A percentile compares a stretch with the other conserved stretches of the same genome.
phyloP scores from a whole-genome alignment of 1,140 invertebrate genomes.

The Anastrepha ludens region DNA sequence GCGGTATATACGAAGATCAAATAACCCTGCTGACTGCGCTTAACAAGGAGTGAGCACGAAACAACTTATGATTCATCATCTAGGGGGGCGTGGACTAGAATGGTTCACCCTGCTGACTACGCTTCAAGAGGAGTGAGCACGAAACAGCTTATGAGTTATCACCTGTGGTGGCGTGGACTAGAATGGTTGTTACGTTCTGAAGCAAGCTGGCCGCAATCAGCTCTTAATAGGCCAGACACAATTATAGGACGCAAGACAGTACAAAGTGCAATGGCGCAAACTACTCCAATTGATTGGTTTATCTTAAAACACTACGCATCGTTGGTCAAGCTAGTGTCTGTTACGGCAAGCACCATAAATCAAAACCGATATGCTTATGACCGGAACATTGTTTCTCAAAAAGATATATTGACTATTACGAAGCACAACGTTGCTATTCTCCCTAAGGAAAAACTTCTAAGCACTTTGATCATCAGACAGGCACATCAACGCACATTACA shows the following conservation, averaged over 20 bases:
- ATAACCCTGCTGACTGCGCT: neutral
- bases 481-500: conserved; percentile 29
- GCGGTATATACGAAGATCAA: conserved; percentile 73
- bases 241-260: neutral
- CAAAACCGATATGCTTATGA: neutral
- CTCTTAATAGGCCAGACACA: conserved; percentile 59
- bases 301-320: neutral
- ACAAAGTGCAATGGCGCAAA: neutral
- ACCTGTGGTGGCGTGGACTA: neutral
- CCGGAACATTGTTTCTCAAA: neutral
- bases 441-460: neutral
- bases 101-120: neutral
- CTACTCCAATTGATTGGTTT: neutral
- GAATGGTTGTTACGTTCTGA: neutral
- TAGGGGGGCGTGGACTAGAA: too few species aligned
- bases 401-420: too few species aligned
- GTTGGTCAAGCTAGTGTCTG: neutral
- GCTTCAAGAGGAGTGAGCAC: neutral
- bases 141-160: neutral
- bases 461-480: neutral
- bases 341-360: neutral
- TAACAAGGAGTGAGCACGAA: too few species aligned
- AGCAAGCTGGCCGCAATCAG: conserved; percentile 38
- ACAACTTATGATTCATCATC: too few species aligned
- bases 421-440: neutral